Evolutionary conservation across 2,888 invertebrate species (phyloP).

Genomic region (Stegophylla sp.): DNA sequence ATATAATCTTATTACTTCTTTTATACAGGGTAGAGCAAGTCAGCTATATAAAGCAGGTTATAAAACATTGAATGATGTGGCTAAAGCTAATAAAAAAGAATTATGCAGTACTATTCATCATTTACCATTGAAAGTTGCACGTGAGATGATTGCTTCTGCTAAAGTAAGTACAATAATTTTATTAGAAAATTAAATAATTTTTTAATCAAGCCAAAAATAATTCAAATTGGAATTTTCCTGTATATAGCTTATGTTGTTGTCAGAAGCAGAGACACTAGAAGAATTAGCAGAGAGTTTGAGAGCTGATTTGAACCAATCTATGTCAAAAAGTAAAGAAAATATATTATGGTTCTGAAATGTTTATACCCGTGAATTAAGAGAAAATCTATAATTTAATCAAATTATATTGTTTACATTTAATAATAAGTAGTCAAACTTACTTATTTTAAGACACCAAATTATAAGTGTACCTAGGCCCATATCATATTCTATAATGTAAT

Average conservation of each 20-base stretch:
- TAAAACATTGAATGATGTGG: conserved; percentile 77
- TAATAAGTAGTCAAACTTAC: no score
- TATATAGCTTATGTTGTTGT: conserved; percentile 78
- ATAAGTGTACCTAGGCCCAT: not conserved
- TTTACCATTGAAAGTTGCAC: conserved; percentile 76
- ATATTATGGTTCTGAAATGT: conserved; percentile 38
- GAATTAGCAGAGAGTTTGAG: conserved; percentile 82
- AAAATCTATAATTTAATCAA: not conserved
- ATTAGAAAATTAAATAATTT: not conserved
- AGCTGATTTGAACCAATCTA: conserved; percentile 66
- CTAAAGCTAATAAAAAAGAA: conserved; percentile 73
- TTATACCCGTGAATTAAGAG: not conserved
- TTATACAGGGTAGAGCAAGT: conserved; percentile 77
- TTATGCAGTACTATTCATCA: conserved; percentile 74
- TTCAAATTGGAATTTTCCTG: conserved; percentile 48
- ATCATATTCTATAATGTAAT: not conserved
- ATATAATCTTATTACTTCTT: not conserved
- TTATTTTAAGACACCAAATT: no score
- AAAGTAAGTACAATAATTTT: conserved; percentile 69
- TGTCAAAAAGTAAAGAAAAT: conserved; percentile 43
- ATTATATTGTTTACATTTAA: not conserved
- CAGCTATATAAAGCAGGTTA: conserved; percentile 85
- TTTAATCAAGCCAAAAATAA: not conserved
- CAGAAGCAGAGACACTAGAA: conserved; percentile 84
- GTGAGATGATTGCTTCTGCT: conserved; percentile 84